These are phyloP conservation scores for Tauraco hartlaubi DNA, from an alignment of 2,797 vertebrate species.

Conservation along the genomic window DNA sequence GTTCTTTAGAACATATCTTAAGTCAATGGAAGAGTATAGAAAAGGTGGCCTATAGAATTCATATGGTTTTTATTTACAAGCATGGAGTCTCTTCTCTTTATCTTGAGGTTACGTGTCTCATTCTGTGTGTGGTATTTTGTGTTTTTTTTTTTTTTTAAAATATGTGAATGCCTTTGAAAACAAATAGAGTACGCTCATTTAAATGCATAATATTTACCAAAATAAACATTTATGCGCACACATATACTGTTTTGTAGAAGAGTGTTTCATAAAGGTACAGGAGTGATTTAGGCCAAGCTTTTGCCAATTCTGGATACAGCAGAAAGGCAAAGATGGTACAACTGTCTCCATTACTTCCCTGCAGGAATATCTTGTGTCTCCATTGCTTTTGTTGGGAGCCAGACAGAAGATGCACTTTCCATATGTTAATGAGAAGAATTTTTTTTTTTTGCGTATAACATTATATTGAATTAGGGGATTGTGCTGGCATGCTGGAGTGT, in stretches of 20 bases:
- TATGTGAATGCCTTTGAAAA: neutral
- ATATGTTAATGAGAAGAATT: neutral
- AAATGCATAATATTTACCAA: neutral
- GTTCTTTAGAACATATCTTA: slow-evolving; percentile 79
- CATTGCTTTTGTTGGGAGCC: neutral
- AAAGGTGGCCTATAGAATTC: slow-evolving; percentile 3
- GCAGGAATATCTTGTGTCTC: neutral
- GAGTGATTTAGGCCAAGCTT: neutral
- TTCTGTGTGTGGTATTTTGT: neutral
- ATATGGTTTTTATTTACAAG: neutral
- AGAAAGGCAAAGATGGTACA: neutral
- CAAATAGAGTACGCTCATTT: neutral
- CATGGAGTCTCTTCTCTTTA: neutral
- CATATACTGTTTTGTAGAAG: neutral
- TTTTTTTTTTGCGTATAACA: neutral
- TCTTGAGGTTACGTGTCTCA: neutral
- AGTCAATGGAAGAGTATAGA: slow-evolving; percentile 45
- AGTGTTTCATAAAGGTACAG: neutral
- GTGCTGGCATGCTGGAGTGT: neutral
- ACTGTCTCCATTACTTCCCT: neutral
- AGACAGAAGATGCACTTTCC: neutral
- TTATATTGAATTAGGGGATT: neutral
- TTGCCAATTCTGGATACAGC: neutral
- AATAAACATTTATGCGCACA: neutral
- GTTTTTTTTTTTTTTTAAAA: neutral